Conservation (phyloP, 1,140 invertebrate genomes). For the Hylyphantes graminicola region DNA sequence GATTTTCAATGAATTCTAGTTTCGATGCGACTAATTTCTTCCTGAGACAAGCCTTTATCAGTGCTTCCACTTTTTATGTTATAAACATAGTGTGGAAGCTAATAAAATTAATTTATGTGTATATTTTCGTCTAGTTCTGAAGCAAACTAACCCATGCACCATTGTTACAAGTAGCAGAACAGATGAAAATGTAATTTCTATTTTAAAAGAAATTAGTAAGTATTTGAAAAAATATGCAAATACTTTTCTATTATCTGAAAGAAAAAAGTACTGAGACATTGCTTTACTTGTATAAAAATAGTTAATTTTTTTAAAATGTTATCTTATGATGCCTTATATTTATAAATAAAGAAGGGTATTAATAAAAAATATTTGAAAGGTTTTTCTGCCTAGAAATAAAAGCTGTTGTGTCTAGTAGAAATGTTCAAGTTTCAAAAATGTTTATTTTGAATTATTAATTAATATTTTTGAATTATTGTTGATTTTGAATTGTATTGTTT, state of each 20-base stretch:
- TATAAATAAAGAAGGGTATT: background rate
- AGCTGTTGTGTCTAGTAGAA: no score
- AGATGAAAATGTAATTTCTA: constrained; percentile 66
- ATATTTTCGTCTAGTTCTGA: constrained; percentile 69
- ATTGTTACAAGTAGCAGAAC: constrained; percentile 68
- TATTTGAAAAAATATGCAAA: constrained; percentile 4
- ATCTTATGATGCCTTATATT: background rate
- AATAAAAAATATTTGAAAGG: background rate
- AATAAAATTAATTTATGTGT: background rate
- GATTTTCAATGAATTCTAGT: background rate
- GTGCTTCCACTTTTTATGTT: background rate
- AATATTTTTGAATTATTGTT: no score
- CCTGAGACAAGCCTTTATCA: background rate
- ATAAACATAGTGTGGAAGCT: background rate
- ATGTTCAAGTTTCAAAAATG: no score
- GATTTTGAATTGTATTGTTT: no score
- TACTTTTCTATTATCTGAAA: background rate
- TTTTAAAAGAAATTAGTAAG: constrained; percentile 31
- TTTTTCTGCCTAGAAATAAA: background rate
- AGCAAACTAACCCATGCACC: constrained; percentile 73
- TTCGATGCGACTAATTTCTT: background rate
- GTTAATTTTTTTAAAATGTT: constrained; percentile 3
- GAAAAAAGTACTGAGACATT: no score
- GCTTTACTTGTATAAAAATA: background rate
- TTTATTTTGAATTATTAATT: no score